Evolutionary conservation across 2,113 vertebrate genomes (phyloP), one percentile per base, ranked within the genome.

Genomic region (Willisornis vidua): DNA sequence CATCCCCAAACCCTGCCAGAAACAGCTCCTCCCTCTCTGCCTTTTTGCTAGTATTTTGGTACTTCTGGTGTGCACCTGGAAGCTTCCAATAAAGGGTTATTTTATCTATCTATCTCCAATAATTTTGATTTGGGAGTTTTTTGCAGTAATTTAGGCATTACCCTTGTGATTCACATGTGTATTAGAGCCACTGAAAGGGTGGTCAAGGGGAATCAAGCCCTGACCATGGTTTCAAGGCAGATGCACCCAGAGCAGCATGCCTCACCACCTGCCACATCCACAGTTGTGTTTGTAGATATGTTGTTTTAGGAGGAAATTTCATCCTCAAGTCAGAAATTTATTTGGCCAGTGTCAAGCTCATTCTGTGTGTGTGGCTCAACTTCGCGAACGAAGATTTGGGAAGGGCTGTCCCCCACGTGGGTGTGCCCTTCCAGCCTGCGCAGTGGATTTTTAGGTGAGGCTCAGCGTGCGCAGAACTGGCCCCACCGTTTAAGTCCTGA

Each of bases 271-370:
- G 31, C 25, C 46, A 45, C 35, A 9, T 58, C 43, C 4, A 0
- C 52, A 78, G 18, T 11, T 9, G 8, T 37, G 25, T 62, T 89
- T 86, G 45, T 6, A 6, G 26, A 48, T 66, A 4, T 7, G 1
- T 18, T 61, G 41, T 85, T 79, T 52, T 28, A 35, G 31, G 23
- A 93, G 43, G 22, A 73, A 85, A 91, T 31, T 33, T 85, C 58
- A 49, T 79, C 41, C 43, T 91, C 5, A 29, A 82, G 41, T 46
- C 67, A 91, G 71, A 85, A 76, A 91, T 75, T 65, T 46, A 25
- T 52, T 43, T 31, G 10, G n/a, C 7, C 23, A 46, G 2, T 13
- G 19, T 49, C 0, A 0, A 83, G 37, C 37, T 83, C 35, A 23
- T 77, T 79, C 3, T n/a, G n/a, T n/a, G n/a, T n/a, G n/a, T n/a